These are phyloP conservation scores for Sinocyclocheilus anshuiensis DNA, from an alignment of 2,113 vertebrate species.

Conservation along the genomic window DNA sequence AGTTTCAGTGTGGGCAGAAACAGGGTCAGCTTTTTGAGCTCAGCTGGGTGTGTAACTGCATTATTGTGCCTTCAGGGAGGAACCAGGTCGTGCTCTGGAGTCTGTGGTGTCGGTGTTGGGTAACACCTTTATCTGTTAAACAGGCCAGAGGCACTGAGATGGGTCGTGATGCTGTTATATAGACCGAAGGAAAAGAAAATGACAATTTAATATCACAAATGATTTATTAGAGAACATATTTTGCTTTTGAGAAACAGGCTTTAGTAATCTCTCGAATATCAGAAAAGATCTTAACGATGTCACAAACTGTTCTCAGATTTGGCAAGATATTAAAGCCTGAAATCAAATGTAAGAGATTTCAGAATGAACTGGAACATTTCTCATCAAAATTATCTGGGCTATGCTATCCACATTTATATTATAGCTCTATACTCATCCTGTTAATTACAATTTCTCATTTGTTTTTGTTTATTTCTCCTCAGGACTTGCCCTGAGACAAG, in stretches of 20 bases:
- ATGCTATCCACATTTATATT: not conserved
- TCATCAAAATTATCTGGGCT: not conserved
- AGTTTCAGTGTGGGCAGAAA: conserved; percentile 7
- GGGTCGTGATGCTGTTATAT: conserved; percentile 27
- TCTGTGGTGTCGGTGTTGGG: conserved; percentile 44
- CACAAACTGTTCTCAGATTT: not conserved
- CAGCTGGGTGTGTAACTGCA: conserved; percentile 43
- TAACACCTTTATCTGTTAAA: conserved; percentile 36
- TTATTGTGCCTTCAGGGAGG: conserved; percentile 42
- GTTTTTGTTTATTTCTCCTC: no score
- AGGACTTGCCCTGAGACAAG: no score
- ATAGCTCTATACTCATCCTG: not conserved
- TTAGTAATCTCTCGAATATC: not conserved
- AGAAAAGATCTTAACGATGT: not conserved
- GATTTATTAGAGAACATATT: no score
- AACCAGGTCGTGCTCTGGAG: conserved; percentile 39
- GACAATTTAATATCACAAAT: not conserved
- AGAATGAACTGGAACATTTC: no score
- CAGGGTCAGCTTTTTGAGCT: conserved; percentile 40
- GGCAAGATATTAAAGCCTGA: not conserved
- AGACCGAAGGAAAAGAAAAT: not conserved
- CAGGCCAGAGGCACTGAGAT: conserved; percentile 33
- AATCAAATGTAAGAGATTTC: not conserved
- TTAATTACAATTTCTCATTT: not conserved
- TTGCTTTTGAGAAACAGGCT: no score